phyloP scores from a whole-genome alignment of 2,113 vertebrate species.

The Rhabdomys dilectus region DNA sequence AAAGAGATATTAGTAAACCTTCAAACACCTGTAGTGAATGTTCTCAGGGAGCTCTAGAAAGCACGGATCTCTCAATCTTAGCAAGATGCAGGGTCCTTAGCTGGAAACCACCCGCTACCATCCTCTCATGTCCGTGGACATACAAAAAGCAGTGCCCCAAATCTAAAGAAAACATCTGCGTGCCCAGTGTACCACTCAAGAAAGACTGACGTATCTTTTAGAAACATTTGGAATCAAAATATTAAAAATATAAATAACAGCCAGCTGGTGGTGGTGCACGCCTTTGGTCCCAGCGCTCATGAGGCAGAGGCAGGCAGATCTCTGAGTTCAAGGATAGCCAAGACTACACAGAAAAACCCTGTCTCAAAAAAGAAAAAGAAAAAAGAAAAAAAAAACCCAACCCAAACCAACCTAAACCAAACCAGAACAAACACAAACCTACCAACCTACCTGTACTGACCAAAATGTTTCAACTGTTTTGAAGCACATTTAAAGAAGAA shows the following conservation, averaged over 20 bases:
- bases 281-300: neutral
- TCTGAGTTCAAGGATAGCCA: neutral
- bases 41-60: neutral
- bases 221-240: constrained; percentile 15
- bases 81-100: neutral
- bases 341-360: neutral
- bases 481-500: neutral
- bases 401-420: no score
- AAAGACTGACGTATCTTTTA: constrained; percentile 27
- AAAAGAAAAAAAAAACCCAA: no score
- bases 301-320: neutral
- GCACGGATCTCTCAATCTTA: neutral
- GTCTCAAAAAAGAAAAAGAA: neutral
- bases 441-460: neutral
- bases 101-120: neutral
- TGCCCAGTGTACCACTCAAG: neutral
- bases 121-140: neutral
- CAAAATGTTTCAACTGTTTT: constrained; percentile 21
- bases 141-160: neutral
- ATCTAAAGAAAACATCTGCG: neutral
- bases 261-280: neutral
- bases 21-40: neutral
- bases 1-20: neutral
- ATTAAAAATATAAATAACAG: no score
- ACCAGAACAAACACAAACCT: neutral